These are phyloP conservation scores for Dermatemys mawii DNA, from an alignment of 2,113 vertebrate species.

Conservation along the genomic window DNA sequence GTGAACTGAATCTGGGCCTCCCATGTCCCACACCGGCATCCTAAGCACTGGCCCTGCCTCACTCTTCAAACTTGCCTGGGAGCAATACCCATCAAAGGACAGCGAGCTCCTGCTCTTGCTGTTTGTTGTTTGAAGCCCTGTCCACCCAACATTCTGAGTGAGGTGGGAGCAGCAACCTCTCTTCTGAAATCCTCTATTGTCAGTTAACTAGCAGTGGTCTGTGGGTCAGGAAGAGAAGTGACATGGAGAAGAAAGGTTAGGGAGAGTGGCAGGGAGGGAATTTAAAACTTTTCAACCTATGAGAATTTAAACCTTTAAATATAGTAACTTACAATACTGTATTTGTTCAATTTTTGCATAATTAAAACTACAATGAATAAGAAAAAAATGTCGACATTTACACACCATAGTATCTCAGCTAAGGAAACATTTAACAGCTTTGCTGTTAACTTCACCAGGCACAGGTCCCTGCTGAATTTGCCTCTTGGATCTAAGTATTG, in stretches of 20 bases:
- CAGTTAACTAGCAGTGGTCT: not conserved
- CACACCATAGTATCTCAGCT: not conserved
- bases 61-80: accelerated
- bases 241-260: not conserved
- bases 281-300: not conserved
- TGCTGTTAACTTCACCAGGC: not conserved
- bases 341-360: not conserved
- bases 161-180: not conserved
- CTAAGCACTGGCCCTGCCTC: not conserved
- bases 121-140: not conserved
- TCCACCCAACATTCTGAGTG: not conserved
- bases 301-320: not conserved
- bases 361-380: not conserved
- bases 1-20: not conserved
- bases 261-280: not conserved
- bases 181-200: not conserved
- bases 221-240: not conserved
- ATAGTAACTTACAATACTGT: not conserved
- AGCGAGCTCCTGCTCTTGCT: not conserved
- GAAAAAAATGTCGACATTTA: not conserved
- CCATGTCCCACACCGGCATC: not conserved
- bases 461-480: not conserved
- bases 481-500: not conserved
- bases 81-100: not conserved
- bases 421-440: not conserved